phyloP scores from a whole-genome alignment of 1,140 invertebrate species.

The Caerostris darwini region DNA sequence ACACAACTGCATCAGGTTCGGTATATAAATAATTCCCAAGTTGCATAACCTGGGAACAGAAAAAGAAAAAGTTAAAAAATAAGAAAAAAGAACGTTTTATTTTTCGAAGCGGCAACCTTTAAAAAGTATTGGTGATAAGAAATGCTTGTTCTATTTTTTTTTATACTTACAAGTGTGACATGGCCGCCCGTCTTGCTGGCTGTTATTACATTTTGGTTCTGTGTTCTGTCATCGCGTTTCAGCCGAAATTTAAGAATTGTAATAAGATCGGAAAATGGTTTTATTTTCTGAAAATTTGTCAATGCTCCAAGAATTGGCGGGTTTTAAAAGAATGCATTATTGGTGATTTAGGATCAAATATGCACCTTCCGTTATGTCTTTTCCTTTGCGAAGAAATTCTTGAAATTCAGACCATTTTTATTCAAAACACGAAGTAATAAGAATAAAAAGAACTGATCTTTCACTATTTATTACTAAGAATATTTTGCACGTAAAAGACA shows the following conservation, averaged over 20 bases:
- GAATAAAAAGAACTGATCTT: too few species aligned
- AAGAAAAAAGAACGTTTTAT: not conserved
- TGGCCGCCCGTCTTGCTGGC: not conserved
- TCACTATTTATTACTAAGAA: too few species aligned
- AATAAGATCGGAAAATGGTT: constrained; percentile 29
- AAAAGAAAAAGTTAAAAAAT: not conserved
- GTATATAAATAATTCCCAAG: constrained; percentile 45
- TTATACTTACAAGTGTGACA: not conserved
- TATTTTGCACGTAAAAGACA: too few species aligned
- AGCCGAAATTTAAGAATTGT: constrained; percentile 46
- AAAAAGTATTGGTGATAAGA: constrained; percentile 21
- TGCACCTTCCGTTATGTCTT: not conserved
- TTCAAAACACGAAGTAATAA: too few species aligned
- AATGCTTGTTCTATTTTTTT: not conserved
- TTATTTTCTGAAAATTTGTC: not conserved
- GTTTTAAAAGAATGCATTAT: not conserved
- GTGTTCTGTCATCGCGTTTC: constrained; percentile 4
- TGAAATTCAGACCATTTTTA: too few species aligned
- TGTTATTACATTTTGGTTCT: not conserved
- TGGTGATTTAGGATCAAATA: constrained; percentile 11
- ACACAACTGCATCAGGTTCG: constrained; percentile 23
- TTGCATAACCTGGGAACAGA: not conserved
- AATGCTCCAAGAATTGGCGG: not conserved
- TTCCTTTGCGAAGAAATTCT: not conserved
- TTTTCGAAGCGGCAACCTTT: constrained; percentile 8